Percentiles rank a stretch among this genome's conserved stretches.
These are phyloP conservation scores for Gari tellinella DNA, from an alignment of 2,888 invertebrate genomes.

Conservation along the genomic window DNA sequence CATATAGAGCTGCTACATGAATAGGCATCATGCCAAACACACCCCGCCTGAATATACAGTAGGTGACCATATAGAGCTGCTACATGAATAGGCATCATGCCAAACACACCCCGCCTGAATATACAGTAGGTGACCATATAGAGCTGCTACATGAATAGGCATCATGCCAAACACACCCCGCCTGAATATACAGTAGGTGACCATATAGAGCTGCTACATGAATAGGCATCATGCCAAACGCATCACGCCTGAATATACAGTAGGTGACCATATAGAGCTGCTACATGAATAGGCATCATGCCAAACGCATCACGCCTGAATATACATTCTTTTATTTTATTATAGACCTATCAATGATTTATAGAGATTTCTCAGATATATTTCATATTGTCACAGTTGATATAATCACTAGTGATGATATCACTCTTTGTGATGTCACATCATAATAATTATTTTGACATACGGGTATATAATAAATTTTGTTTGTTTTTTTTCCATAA, in stretches of 20 bases:
- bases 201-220: conserved; percentile 88
- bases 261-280: conserved; percentile 87
- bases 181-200: conserved; percentile 77
- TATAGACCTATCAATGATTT: no score
- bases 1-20: conserved; percentile 88
- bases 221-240: conserved; percentile 87
- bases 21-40: conserved; percentile 87
- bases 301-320: conserved; percentile 83
- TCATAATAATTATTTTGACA: no score
- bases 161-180: conserved; percentile 85
- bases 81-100: conserved; percentile 88
- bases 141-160: conserved; percentile 88
- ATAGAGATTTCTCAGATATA: no score
- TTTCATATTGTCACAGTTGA: no score
- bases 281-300: conserved; percentile 88
- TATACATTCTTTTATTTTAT: no score
- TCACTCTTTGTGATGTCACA: no score
- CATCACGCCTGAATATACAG: conserved; percentile 68
- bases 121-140: conserved; percentile 85
- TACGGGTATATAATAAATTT: no score
- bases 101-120: conserved; percentile 81
- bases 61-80: conserved; percentile 88
- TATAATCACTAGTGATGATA: no score
- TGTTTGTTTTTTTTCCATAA: no score
- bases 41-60: no score